Conservation (phyloP, 2,113 vertebrate species). For the Trachemys scripta region DNA sequence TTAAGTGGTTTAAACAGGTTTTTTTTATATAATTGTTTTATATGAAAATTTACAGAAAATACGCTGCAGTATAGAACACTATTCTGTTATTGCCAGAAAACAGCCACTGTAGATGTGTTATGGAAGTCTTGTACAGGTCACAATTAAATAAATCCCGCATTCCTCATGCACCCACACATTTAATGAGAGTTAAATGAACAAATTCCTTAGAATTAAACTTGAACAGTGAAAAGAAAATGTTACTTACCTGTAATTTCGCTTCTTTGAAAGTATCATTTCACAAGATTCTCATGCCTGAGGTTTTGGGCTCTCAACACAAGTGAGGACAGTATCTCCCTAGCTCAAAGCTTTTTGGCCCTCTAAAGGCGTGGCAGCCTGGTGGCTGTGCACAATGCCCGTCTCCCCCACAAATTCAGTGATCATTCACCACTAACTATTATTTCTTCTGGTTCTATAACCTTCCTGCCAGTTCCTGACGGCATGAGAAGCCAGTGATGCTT, state of each 20-base stretch:
- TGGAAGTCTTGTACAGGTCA: constrained; percentile 69
- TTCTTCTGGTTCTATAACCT: accelerated
- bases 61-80: neutral
- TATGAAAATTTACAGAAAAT: neutral
- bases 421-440: neutral
- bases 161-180: constrained; percentile 1
- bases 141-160: neutral
- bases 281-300: neutral
- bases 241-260: constrained; percentile 31
- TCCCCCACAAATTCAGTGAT: neutral
- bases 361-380: neutral
- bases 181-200: constrained; percentile 17
- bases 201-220: neutral
- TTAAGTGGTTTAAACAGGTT: constrained; percentile 3
- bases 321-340: constrained; percentile 37
- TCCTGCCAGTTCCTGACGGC: neutral
- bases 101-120: constrained; percentile 79
- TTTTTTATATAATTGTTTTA: neutral
- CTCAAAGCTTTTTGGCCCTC: neutral
- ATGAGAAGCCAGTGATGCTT: neutral
- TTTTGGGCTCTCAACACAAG: constrained; percentile 46
- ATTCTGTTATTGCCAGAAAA: constrained; percentile 40
- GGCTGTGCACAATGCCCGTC: neutral
- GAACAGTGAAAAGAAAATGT: neutral
- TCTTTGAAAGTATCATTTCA: neutral